Conservation (phyloP, 1,140 invertebrate genomes). For the Planococcus citri region DNA sequence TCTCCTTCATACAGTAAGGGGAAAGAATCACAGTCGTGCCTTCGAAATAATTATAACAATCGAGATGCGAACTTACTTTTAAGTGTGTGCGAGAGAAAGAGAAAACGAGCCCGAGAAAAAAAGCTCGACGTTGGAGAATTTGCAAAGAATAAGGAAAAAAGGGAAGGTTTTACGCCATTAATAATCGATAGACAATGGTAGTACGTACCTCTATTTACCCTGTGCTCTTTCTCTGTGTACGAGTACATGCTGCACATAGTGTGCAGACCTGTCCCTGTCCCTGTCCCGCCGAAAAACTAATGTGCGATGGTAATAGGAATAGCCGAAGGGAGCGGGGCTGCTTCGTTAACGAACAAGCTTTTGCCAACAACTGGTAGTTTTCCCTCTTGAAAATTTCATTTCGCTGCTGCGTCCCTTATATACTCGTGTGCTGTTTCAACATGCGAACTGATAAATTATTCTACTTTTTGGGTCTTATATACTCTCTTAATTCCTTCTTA, state of each 20-base stretch:
- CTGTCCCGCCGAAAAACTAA: background rate
- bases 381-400: slow-evolving; percentile 19
- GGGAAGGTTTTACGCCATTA: slow-evolving; percentile 9
- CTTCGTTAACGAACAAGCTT: slow-evolving; percentile 14
- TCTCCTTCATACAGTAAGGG: too few species aligned
- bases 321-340: background rate
- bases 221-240: background rate
- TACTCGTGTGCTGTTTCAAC: background rate
- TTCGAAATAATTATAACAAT: too few species aligned
- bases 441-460: slow-evolving; percentile 19
- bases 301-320: too few species aligned
- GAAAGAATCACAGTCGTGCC: too few species aligned
- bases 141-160: background rate
- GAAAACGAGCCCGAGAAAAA: too few species aligned
- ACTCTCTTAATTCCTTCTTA: background rate
- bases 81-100: too few species aligned
- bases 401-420: background rate
- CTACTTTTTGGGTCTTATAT: background rate
- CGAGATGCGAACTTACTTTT: too few species aligned
- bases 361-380: slow-evolving; percentile 18
- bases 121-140: background rate
- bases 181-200: slow-evolving; percentile 19
- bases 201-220: background rate
- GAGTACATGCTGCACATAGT: background rate
- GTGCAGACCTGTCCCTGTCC: background rate